Conservation (phyloP, 2,797 vertebrate species). For the Australoheros facetus region DNA sequence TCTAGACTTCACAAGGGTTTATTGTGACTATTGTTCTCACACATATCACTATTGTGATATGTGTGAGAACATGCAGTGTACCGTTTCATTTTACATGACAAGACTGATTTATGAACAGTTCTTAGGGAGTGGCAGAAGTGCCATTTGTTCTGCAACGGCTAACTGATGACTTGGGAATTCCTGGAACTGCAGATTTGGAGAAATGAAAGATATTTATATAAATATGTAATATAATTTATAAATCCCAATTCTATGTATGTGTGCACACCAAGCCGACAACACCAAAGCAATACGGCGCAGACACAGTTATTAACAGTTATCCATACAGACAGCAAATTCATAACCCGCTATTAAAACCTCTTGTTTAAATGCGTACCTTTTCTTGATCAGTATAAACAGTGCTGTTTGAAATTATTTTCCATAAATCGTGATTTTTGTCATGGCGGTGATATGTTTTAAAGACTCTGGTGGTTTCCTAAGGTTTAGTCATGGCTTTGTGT, state of each 20-base stretch:
- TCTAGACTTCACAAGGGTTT: neutral
- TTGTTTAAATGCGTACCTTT: neutral
- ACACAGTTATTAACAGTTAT: slow-evolving; percentile 13
- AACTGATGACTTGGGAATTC: neutral
- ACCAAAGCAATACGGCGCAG: slow-evolving; percentile 18
- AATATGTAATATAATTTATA: neutral
- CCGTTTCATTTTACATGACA: neutral
- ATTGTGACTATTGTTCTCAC: neutral
- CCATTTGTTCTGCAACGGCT: slow-evolving; percentile 9
- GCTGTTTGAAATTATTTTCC: neutral
- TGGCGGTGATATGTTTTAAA: neutral
- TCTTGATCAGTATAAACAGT: neutral
- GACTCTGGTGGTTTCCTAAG: neutral
- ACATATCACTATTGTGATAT: neutral
- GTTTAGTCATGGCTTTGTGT: neutral
- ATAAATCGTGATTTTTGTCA: neutral
- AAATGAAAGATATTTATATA: slow-evolving; percentile 12
- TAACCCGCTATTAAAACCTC: neutral
- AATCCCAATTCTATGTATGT: neutral
- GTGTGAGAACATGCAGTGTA: neutral
- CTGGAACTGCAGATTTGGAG: slow-evolving; percentile 26
- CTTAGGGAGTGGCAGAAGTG: slow-evolving; percentile 15
- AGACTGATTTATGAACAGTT: slow-evolving; percentile 2
- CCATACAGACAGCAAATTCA: neutral
- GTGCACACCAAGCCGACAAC: slow-evolving; percentile 2